phyloP scores from a whole-genome alignment of 2,113 vertebrate species.

The Saccopteryx bilineata region DNA sequence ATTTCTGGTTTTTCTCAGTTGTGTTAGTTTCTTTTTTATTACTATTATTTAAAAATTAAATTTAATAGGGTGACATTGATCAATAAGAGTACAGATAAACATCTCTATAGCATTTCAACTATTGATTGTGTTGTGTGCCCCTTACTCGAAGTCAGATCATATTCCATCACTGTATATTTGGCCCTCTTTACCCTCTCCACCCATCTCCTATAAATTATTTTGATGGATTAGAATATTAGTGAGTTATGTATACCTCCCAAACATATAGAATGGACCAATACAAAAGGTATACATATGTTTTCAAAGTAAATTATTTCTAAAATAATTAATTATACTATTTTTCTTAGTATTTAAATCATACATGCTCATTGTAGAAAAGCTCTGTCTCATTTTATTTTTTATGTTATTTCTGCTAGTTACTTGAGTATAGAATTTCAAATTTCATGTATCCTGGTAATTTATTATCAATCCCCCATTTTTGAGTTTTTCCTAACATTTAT shows the following conservation, averaged over 20 bases:
- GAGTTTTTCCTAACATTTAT: neutral
- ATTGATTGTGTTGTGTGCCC: too few relatives aligned
- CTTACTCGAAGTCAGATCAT: too few relatives aligned
- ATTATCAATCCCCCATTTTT: neutral
- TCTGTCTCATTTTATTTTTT: neutral
- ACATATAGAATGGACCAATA: neutral
- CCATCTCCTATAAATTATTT: neutral
- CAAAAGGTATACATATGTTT: neutral
- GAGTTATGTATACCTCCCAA: neutral
- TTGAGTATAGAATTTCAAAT: neutral
- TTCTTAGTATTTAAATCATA: neutral
- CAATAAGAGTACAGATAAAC: too few relatives aligned
- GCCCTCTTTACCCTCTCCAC: too few relatives aligned
- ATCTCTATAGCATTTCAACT: too few relatives aligned
- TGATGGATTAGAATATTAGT: neutral
- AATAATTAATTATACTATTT: neutral
- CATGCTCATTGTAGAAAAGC: neutral
- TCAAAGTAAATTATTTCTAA: neutral
- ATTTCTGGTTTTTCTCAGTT: neutral
- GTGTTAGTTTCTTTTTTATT: neutral
- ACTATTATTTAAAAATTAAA: too few relatives aligned
- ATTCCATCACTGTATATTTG: too few relatives aligned
- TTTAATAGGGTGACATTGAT: too few relatives aligned
- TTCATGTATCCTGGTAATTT: neutral
- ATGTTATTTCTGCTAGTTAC: neutral